These are phyloP conservation scores for Pemphigus obesinymphae DNA, from an alignment of 1,140 invertebrate genomes.

Conservation along the genomic window DNA sequence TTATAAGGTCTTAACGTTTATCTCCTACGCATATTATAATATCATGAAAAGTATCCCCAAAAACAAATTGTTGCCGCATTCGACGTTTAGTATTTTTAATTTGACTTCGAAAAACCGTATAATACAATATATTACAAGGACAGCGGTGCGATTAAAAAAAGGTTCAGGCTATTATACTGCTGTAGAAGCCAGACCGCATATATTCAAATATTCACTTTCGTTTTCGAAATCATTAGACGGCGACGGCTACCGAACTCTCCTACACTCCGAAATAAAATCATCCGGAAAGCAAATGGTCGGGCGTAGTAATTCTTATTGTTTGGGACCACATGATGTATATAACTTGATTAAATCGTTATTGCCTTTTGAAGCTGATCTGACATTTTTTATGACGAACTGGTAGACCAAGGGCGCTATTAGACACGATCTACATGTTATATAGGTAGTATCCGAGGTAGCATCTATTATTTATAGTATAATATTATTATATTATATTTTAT, in stretches of 20 bases:
- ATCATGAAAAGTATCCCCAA: no score
- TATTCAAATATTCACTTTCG: slow-evolving; percentile 24
- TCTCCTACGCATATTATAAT: background rate
- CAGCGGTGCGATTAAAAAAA: slow-evolving; percentile 18
- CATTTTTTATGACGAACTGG: background rate
- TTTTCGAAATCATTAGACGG: slow-evolving; percentile 31
- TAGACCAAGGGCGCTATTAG: background rate
- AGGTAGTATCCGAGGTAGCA: no score
- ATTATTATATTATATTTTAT: no score
- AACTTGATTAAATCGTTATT: background rate
- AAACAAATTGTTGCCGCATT: background rate
- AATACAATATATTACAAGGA: slow-evolving; percentile 20
- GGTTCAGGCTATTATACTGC: background rate
- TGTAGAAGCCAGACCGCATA: background rate
- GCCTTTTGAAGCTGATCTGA: background rate
- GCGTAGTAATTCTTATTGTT: background rate
- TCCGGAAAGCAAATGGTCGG: background rate
- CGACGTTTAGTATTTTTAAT: background rate
- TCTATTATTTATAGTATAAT: no score
- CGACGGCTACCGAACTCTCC: background rate
- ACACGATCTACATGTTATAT: no score
- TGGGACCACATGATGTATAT: background rate
- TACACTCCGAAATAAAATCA: background rate
- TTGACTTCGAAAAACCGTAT: background rate
- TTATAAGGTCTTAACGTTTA: background rate